Evolutionary conservation across 2,888 invertebrate genomes (phyloP).

Genomic region (Lepidochrysops patricia): DNA sequence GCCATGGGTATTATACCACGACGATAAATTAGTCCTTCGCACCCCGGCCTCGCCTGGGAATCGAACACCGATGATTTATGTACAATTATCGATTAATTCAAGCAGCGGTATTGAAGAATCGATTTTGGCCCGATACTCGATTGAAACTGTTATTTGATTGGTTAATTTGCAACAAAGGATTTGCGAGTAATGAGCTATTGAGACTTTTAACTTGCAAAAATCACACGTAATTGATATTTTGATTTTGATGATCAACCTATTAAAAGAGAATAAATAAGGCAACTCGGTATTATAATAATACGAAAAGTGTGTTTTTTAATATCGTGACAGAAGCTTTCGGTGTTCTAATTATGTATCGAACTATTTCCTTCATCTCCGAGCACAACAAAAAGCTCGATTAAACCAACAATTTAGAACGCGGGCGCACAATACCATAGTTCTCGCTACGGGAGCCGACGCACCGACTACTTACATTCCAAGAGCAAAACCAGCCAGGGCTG

Average conservation of each 20-base stretch:
- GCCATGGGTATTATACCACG: slow-evolving; percentile 57
- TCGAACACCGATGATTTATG: slow-evolving; percentile 73
- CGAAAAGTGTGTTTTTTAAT: not conserved
- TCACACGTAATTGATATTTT: too few relatives aligned
- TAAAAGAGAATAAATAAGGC: too few relatives aligned
- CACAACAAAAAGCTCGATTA: slow-evolving; percentile 62
- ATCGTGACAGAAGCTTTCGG: slow-evolving; percentile 8
- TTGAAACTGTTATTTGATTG: slow-evolving; percentile 23
- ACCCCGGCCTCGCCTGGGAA: slow-evolving; percentile 68
- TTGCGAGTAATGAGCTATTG: too few relatives aligned
- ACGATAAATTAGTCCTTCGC: slow-evolving; percentile 69
- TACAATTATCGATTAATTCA: slow-evolving; percentile 75
- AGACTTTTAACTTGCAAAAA: too few relatives aligned
- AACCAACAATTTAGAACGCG: slow-evolving; percentile 64
- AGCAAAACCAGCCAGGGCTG: not conserved
- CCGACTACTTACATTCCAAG: slow-evolving; percentile 2
- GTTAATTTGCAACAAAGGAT: not conserved
- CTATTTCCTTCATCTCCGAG: slow-evolving; percentile 46
- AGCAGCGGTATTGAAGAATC: slow-evolving; percentile 65
- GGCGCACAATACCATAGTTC: slow-evolving; percentile 62
- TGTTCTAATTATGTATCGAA: slow-evolving; percentile 17
- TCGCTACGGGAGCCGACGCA: slow-evolving; percentile 50
- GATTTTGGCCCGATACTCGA: slow-evolving; percentile 42
- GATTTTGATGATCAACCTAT: too few relatives aligned
- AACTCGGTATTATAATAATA: too few relatives aligned